Evolutionary conservation across 2,797 vertebrate species (phyloP).

Genomic region (Darevskia mixta): DNA sequence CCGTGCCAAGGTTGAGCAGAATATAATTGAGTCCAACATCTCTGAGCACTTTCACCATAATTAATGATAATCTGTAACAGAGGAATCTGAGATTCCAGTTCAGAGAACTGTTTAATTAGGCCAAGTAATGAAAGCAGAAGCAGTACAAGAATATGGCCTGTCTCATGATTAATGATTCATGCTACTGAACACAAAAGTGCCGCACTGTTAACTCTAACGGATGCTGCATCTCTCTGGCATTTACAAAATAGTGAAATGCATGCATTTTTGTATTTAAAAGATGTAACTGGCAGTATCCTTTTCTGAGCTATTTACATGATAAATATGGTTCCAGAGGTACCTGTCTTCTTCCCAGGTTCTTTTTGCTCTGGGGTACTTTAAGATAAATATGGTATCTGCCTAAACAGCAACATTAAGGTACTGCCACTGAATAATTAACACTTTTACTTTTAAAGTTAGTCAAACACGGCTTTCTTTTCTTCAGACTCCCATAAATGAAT

Average conservation of each 20-base stretch:
- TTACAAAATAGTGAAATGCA: conserved; percentile 93
- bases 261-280: conserved; percentile 80
- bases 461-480: conserved; percentile 24
- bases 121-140: conserved; percentile 99
- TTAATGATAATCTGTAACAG: conserved; percentile 99
- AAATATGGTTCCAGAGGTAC: conserved; percentile 75
- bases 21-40: conserved; percentile 99
- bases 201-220: conserved; percentile 98
- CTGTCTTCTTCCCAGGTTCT: conserved; percentile 70
- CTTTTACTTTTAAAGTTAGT: conserved; percentile 62
- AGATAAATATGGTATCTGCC: conserved; percentile 74
- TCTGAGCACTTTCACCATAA: conserved; percentile 99
- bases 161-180: conserved; percentile 99
- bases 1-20: conserved; percentile 99
- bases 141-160: conserved; percentile 99
- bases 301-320: conserved; percentile 79
- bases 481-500: background rate
- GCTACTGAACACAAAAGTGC: conserved; percentile 99
- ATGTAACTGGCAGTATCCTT: conserved; percentile 80
- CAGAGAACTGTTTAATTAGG: conserved; percentile 99
- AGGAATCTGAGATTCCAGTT: conserved; percentile 99
- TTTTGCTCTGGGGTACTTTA: conserved; percentile 72
- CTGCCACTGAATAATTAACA: conserved; percentile 62
- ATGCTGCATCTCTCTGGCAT: conserved; percentile 95
- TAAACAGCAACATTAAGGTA: conserved; percentile 62